Percentiles rank a stretch among this genome's conserved stretches.
phyloP scores from a whole-genome alignment of 2,888 invertebrate species.

The Drosophila suboccidentalis region DNA sequence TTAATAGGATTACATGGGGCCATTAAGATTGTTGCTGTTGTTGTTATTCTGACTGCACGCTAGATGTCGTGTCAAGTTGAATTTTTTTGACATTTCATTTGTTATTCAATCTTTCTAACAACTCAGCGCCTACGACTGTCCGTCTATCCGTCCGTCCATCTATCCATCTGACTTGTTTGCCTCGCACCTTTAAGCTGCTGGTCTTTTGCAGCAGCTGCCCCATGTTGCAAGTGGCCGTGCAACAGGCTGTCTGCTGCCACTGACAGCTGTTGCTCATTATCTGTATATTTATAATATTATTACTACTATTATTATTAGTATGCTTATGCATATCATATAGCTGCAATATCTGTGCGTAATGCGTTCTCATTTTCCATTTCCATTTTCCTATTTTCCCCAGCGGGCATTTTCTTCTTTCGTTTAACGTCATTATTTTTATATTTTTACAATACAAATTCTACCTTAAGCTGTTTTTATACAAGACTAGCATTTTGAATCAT shows the following conservation, averaged over 20 bases:
- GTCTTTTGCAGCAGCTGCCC: neutral
- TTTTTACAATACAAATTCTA: constrained; percentile 3
- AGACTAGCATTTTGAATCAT: constrained; percentile 34
- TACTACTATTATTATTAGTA: neutral
- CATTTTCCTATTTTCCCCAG: constrained; percentile 1
- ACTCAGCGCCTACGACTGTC: constrained; percentile 4
- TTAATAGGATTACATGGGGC: constrained; percentile 69
- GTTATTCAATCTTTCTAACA: constrained; percentile 49
- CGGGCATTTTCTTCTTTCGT: neutral
- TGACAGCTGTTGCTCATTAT: constrained; percentile 19
- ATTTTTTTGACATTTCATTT: constrained; percentile 50
- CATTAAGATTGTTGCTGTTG: constrained; percentile 31
- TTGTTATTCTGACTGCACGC: constrained; percentile 56
- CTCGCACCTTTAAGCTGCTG: neutral
- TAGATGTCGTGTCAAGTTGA: constrained; percentile 63
- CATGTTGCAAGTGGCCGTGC: constrained; percentile 9
- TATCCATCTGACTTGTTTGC: neutral
- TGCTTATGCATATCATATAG: constrained; percentile 24
- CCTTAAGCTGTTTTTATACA: neutral
- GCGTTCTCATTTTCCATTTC: constrained; percentile 6
- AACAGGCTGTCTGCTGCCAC: constrained; percentile 24
- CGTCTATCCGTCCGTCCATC: neutral
- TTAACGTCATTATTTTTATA: constrained; percentile 11
- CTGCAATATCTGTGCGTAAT: constrained; percentile 16
- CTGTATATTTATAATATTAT: neutral